Percentiles rank a stretch among this genome's conserved stretches.
Conservation (phyloP, 2,797 vertebrate genomes). For the Pseudochirops corinnae region DNA sequence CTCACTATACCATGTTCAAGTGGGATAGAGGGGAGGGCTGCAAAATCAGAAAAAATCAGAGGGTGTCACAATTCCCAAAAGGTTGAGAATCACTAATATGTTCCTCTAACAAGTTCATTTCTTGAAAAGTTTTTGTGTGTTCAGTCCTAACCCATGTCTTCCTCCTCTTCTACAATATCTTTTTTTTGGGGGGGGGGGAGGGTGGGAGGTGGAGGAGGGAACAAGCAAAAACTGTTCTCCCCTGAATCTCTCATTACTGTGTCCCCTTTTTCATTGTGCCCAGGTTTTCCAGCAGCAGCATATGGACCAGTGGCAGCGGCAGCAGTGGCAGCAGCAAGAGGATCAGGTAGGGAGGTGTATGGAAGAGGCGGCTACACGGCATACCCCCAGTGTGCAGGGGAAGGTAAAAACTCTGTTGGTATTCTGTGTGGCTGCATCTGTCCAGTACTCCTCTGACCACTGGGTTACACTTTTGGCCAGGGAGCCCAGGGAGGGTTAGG, state of each 20-base stretch:
- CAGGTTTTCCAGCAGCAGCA: constrained; percentile 97
- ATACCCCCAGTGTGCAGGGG: constrained; percentile 95
- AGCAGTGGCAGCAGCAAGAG: constrained; percentile 95
- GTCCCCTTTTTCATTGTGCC: constrained; percentile 77
- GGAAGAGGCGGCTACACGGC: constrained; percentile 92
- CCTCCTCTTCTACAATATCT: neutral
- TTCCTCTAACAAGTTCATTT: constrained; percentile 10
- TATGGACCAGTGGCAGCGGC: constrained; percentile 98
- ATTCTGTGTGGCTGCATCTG: constrained; percentile 96
- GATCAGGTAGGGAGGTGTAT: constrained; percentile 98
- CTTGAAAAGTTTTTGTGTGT: neutral
- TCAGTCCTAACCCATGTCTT: neutral
- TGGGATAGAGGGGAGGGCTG: neutral
- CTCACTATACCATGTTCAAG: constrained; percentile 6
- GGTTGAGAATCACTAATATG: constrained; percentile 57
- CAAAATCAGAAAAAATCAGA: constrained; percentile 12
- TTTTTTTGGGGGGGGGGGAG: neutral
- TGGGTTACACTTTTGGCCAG: constrained; percentile 59
- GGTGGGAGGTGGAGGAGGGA: neutral
- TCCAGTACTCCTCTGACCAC: constrained; percentile 85
- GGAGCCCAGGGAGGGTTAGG: constrained; percentile 77
- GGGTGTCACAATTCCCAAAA: constrained; percentile 57
- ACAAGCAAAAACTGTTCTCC: neutral
- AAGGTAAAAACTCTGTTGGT: constrained; percentile 95
- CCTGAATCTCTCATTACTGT: constrained; percentile 67